Evolutionary conservation across 2,888 invertebrate genomes (phyloP), one percentile per base, ranked within the genome.

Genomic region (Lapara coniferarum): DNA sequence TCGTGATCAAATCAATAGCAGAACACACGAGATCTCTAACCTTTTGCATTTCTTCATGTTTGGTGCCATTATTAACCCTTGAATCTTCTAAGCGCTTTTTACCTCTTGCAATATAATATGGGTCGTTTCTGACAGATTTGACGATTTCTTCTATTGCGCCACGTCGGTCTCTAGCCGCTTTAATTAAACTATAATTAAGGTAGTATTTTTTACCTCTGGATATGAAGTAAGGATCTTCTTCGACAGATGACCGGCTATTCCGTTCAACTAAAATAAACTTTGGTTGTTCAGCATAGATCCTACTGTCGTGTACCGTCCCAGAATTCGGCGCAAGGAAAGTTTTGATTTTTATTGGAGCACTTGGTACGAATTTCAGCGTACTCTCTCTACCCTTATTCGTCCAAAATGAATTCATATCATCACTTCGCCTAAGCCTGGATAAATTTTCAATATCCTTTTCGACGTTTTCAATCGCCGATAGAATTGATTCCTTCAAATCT

Each of bases 231-330:
- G 93, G 93, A 71, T 93, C 93, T 10, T 89, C 87, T 80, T 92
- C 92, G 0, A 71, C 83, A 0, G 92, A 91, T 16, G 91, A 90
- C 66, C 93, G 89, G 70, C 92, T 88, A 71, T 88, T 89, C 74
- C 92, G 89, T 69, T 92, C 91, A 4, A 95, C 88, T 69, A 95
- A 74, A 75, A 95, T 89, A 83, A 92, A 95, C 71, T 87, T 88
- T 0, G 95, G 95, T 79, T 95, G 93, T 30, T 95, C 94, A 0
- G 91, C 95, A 73, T 84, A 95, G 53, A 95, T 87, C 75, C 86
- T 87, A 57, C 89, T 91, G 69, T 92, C 88, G 10, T 83, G 81
- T 0, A 92, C 70, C 13, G 90, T 89, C 49, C 85, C 84, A 0
- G 89, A 59, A 14, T 70, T 63, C 5, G 56, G 53, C 12, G 49